Conservation (phyloP, 1,140 invertebrate genomes). For the Telenomus remus region DNA sequence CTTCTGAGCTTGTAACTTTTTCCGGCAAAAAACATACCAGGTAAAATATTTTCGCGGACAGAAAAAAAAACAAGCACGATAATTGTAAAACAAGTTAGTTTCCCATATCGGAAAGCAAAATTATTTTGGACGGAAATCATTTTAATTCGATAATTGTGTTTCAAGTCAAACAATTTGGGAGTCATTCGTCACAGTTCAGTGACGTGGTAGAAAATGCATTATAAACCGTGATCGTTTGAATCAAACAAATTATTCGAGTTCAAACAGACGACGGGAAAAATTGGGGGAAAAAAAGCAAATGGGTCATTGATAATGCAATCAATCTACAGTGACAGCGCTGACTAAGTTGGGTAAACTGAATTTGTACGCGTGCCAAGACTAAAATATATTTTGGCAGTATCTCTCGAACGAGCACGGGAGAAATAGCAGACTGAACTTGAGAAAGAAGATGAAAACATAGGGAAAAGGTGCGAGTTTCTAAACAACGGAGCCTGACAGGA, state of each 20-base stretch:
- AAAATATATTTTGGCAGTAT: constrained; percentile 40
- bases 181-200: too few species aligned
- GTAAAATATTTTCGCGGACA: too few species aligned
- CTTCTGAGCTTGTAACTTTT: too few species aligned
- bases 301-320: constrained; percentile 33
- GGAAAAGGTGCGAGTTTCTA: constrained; percentile 49
- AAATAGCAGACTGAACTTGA: constrained; percentile 40
- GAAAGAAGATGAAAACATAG: constrained; percentile 45
- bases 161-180: too few species aligned
- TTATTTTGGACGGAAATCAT: too few species aligned
- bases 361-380: constrained; percentile 45
- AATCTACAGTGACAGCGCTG: constrained; percentile 32
- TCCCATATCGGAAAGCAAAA: too few species aligned
- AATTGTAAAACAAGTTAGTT: too few species aligned
- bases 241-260: not conserved
- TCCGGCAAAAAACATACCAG: too few species aligned
- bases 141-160: too few species aligned
- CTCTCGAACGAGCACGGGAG: constrained; percentile 6
- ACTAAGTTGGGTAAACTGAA: constrained; percentile 44
- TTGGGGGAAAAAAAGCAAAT: constrained; percentile 13
- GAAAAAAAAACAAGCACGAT: too few species aligned
- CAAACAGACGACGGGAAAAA: not conserved
- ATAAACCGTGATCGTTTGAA: too few species aligned
- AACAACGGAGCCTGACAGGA: constrained; percentile 57
- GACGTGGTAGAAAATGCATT: too few species aligned